Conservation (phyloP, 2,797 vertebrate genomes). For the Lithobates sylvaticus region DNA sequence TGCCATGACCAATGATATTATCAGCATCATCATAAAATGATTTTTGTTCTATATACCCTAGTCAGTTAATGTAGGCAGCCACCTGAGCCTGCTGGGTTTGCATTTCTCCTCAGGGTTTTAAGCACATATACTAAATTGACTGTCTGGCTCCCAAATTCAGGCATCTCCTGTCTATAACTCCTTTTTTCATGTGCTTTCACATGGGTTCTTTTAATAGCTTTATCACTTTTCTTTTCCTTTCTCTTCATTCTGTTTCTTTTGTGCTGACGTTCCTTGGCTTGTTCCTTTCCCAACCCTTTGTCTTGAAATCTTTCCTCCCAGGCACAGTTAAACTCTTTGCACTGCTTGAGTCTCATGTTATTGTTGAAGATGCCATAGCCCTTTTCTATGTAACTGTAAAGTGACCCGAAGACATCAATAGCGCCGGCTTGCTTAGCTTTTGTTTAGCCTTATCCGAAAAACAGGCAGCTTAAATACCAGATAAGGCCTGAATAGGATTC, state of each 20-base stretch:
- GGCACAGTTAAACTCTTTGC: slow-evolving; percentile 28
- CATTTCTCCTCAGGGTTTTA: too few relatives aligned
- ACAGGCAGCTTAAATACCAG: neutral
- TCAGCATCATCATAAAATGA: too few relatives aligned
- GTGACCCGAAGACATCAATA: slow-evolving; percentile 7
- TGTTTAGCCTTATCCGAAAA: neutral
- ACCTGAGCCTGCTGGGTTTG: too few relatives aligned
- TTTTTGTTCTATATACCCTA: too few relatives aligned
- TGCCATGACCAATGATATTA: too few relatives aligned
- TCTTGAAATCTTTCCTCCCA: slow-evolving; percentile 1
- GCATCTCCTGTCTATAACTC: neutral
- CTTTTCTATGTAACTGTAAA: slow-evolving; percentile 1
- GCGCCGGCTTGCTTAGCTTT: neutral
- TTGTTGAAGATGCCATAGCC: slow-evolving; percentile 6
- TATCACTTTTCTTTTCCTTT: neutral
- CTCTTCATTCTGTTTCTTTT: neutral
- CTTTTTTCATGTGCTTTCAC: neutral
- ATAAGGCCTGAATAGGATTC: neutral
- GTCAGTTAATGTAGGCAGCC: too few relatives aligned
- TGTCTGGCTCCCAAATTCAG: neutral
- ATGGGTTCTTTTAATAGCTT: neutral
- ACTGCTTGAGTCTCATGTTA: slow-evolving; percentile 2
- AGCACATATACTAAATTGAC: too few relatives aligned
- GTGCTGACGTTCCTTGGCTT: neutral
- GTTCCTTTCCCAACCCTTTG: neutral